Conservation (phyloP, 2,797 vertebrate species). For the Melanotaenia nigrans region DNA sequence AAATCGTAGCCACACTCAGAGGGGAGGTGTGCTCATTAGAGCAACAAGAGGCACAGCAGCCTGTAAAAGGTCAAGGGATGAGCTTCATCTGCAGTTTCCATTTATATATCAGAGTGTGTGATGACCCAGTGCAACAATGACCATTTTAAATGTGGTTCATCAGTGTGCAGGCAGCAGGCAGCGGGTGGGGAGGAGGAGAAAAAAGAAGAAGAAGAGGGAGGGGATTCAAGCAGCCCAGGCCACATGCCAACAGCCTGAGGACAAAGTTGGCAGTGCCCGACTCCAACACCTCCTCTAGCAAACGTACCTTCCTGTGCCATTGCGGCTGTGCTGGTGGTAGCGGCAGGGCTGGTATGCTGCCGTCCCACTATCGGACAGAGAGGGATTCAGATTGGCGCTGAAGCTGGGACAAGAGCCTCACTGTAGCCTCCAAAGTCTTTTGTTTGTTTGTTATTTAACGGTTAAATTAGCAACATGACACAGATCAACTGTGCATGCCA, state of each 20-base stretch:
- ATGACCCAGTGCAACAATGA: slow-evolving; percentile 59
- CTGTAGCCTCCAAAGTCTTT: slow-evolving; percentile 16
- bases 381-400: slow-evolving; percentile 85
- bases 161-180: slow-evolving; percentile 72
- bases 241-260: slow-evolving; percentile 76
- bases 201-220: slow-evolving; percentile 22
- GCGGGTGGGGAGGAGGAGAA: slow-evolving; percentile 42
- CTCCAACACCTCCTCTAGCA: slow-evolving; percentile 58
- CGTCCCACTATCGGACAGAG: slow-evolving; percentile 95
- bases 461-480: neutral
- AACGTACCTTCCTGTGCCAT: slow-evolving; percentile 96
- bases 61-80: slow-evolving; percentile 49
- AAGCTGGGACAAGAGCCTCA: slow-evolving; percentile 58
- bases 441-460: slow-evolving; percentile 7
- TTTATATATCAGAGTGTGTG: slow-evolving; percentile 35
- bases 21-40: slow-evolving; percentile 41
- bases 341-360: slow-evolving; percentile 94
- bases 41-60: slow-evolving; percentile 26
- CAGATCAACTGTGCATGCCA: neutral
- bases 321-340: slow-evolving; percentile 93
- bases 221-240: slow-evolving; percentile 67
- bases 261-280: slow-evolving; percentile 58
- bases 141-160: slow-evolving; percentile 59
- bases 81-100: slow-evolving; percentile 28
- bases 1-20: slow-evolving; percentile 44